phyloP scores from a whole-genome alignment of 2,797 vertebrate genomes.

The Chelonia mydas region DNA sequence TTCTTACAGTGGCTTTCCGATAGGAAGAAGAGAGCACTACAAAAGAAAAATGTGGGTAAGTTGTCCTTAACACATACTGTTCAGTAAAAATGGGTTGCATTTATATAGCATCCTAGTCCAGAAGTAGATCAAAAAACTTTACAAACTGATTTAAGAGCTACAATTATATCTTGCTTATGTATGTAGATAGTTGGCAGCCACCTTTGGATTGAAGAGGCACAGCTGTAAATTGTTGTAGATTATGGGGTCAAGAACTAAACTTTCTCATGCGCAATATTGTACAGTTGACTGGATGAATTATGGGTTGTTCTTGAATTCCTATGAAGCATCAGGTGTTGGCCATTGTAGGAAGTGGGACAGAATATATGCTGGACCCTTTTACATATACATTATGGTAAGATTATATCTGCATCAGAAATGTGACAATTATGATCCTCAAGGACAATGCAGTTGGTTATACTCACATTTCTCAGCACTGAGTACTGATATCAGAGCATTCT shows the following conservation, averaged over 20 bases:
- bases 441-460: background rate
- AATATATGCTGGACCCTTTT: background rate
- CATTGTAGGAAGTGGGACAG: background rate
- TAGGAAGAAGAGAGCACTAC: conserved; percentile 93
- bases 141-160: background rate
- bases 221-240: background rate
- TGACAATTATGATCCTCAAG: background rate
- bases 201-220: background rate
- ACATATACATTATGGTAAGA: background rate
- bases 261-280: background rate
- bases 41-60: conserved; percentile 97
- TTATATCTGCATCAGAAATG: background rate
- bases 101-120: rapidly evolving
- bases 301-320: background rate
- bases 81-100: rapidly evolving
- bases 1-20: conserved; percentile 94
- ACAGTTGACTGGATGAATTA: background rate
- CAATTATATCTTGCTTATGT: background rate
- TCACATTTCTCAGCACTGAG: background rate
- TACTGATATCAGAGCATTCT: background rate
- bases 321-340: background rate
- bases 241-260: background rate
- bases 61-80: background rate
- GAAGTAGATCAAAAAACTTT: background rate
- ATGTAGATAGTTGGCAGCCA: background rate